Conservation (phyloP, 2,888 invertebrate genomes). For the Herminia tarsipennalis region DNA sequence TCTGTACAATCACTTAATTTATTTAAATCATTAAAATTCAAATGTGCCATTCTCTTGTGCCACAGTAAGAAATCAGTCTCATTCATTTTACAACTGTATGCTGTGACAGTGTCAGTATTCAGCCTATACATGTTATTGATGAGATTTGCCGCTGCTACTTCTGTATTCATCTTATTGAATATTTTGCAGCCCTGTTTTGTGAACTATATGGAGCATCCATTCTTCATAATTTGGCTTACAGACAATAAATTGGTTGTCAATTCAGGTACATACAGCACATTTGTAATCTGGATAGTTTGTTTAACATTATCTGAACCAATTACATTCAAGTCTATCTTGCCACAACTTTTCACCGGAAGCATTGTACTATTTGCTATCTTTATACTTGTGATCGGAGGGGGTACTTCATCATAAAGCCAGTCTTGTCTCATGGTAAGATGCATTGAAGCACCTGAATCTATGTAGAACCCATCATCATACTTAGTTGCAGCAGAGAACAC, state of each 20-base stretch:
- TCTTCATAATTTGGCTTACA: constrained; percentile 14
- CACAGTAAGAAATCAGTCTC: constrained; percentile 1
- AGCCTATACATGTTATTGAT: constrained; percentile 14
- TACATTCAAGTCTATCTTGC: constrained; percentile 11
- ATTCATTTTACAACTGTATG: constrained; percentile 1
- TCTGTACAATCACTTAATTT: not conserved
- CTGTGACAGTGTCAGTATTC: not conserved
- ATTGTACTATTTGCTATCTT: constrained; percentile 26
- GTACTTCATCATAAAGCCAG: constrained; percentile 9
- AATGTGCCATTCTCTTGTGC: constrained; percentile 2
- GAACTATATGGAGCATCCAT: constrained; percentile 9
- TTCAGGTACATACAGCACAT: constrained; percentile 25
- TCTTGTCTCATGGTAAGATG: constrained; percentile 16
- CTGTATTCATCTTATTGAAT: constrained; percentile 4
- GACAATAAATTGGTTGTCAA: constrained; percentile 14
- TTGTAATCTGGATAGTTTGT: constrained; percentile 14
- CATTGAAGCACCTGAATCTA: constrained; percentile 26
- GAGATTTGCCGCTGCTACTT: constrained; percentile 2
- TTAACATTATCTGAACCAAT: constrained; percentile 9
- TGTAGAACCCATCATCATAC: constrained; percentile 14
- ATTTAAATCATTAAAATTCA: not conserved
- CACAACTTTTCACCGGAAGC: constrained; percentile 18
- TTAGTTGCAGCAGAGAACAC: constrained; percentile 12
- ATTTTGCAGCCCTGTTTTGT: constrained; percentile 9
- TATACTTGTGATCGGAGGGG: constrained; percentile 11